A percentile compares a stretch with the other conserved stretches of the same genome.
phyloP scores from a whole-genome alignment of 64 coral and sea anemone genomes.

The Montipora foliosa region DNA sequence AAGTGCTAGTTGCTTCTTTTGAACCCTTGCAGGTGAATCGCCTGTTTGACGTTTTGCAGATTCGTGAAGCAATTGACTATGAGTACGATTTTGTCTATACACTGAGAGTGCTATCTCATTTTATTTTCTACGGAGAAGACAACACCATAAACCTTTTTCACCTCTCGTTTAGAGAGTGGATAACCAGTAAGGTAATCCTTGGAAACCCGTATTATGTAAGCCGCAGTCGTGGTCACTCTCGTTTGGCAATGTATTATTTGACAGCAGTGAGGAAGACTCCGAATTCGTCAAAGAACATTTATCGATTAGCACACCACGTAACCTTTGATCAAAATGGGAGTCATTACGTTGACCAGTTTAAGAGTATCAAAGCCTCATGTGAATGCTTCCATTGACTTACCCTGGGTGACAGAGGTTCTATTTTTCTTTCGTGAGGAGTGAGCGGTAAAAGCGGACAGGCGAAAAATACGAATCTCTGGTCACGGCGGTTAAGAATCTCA shows the following conservation, averaged over 20 bases:
- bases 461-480: no score
- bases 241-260: conserved; percentile 65
- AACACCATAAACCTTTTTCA: conserved; percentile 71
- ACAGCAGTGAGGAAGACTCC: neutral
- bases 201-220: conserved; percentile 65
- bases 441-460: no score
- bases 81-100: conserved; percentile 70
- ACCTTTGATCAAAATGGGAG: neutral
- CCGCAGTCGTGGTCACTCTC: conserved; percentile 39
- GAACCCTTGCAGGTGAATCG: conserved; percentile 1
- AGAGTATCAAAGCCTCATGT: neutral
- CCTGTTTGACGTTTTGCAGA: conserved; percentile 7
- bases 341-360: neutral
- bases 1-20: conserved; percentile 49
- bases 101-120: conserved; percentile 64
- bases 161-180: conserved; percentile 74
- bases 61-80: conserved; percentile 7
- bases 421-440: no score
- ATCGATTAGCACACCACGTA: conserved; percentile 70
- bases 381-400: neutral
- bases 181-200: conserved; percentile 71
- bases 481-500: no score
- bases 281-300: conserved; percentile 25
- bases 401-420: no score
- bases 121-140: conserved; percentile 44